phyloP scores from a whole-genome alignment of 2,888 invertebrate genomes.

The Dione juno region DNA sequence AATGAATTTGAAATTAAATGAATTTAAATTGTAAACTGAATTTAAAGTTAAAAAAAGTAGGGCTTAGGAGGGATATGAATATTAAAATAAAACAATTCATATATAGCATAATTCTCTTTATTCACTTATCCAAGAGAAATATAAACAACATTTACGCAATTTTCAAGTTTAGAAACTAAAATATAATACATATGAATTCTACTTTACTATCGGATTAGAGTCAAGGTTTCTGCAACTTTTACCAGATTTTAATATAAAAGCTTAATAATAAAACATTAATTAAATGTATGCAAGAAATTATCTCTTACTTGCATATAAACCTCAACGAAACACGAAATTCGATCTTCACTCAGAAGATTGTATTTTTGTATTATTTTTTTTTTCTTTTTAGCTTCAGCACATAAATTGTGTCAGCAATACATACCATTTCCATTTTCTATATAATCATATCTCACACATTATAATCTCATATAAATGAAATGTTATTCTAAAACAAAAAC shows the following conservation, averaged over 20 bases:
- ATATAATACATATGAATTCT: slow-evolving; percentile 20
- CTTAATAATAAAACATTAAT: background rate
- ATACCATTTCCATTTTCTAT: too few species aligned
- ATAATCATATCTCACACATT: too few species aligned
- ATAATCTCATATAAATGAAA: background rate
- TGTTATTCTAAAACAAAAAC: background rate
- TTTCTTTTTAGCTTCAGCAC: too few species aligned
- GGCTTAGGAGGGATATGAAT: too few species aligned
- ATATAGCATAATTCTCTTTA: slow-evolving; percentile 53
- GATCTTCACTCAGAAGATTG: too few species aligned
- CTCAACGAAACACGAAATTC: too few species aligned
- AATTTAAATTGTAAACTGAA: too few species aligned
- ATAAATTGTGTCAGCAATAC: too few species aligned
- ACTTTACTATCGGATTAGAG: slow-evolving; percentile 10
- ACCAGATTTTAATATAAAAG: background rate
- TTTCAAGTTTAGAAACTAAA: slow-evolving; percentile 46
- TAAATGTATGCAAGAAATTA: background rate
- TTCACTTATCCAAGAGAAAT: slow-evolving; percentile 65
- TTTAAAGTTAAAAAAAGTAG: too few species aligned
- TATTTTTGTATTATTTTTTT: too few species aligned
- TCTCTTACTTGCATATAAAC: too few species aligned
- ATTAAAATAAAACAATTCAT: slow-evolving; percentile 22
- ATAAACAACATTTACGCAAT: slow-evolving; percentile 56
- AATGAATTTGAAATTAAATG: too few species aligned
- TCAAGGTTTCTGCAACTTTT: background rate